Percentiles rank a stretch among this genome's conserved stretches.
Conservation (phyloP, 2,888 invertebrate species). For the Calameuta filiformis region DNA sequence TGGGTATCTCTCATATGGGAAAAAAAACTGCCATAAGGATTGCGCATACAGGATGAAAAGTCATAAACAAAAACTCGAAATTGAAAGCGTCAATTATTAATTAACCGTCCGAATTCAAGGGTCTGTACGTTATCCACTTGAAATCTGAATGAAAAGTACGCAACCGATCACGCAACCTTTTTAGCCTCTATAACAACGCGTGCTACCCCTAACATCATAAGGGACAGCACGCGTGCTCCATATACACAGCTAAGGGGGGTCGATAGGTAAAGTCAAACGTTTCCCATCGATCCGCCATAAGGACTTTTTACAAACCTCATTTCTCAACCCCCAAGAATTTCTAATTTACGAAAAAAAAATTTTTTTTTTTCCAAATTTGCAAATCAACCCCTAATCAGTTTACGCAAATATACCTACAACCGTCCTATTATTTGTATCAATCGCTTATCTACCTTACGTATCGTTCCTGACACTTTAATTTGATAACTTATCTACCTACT, state of each 20-base stretch:
- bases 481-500: too few species aligned
- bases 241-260: background rate
- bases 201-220: background rate
- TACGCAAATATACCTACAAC: too few species aligned
- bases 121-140: slow-evolving; percentile 43
- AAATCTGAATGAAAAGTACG: slow-evolving; percentile 39
- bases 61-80: slow-evolving; percentile 3
- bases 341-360: too few species aligned
- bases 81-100: slow-evolving; percentile 52
- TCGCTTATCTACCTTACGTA: too few species aligned
- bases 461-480: too few species aligned
- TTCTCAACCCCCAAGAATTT: too few species aligned
- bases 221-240: background rate
- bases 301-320: background rate
- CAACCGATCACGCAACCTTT: slow-evolving; percentile 20
- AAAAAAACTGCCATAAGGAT: too few species aligned
- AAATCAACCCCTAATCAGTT: too few species aligned
- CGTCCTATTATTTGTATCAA: too few species aligned
- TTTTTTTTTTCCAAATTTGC: too few species aligned
- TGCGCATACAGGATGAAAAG: too few species aligned
- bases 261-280: background rate
- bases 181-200: background rate
- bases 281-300: background rate
- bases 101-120: slow-evolving; percentile 45
- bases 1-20: too few species aligned